Conservation (phyloP, 1,140 invertebrate genomes). For the Pachypsylla venusta region DNA sequence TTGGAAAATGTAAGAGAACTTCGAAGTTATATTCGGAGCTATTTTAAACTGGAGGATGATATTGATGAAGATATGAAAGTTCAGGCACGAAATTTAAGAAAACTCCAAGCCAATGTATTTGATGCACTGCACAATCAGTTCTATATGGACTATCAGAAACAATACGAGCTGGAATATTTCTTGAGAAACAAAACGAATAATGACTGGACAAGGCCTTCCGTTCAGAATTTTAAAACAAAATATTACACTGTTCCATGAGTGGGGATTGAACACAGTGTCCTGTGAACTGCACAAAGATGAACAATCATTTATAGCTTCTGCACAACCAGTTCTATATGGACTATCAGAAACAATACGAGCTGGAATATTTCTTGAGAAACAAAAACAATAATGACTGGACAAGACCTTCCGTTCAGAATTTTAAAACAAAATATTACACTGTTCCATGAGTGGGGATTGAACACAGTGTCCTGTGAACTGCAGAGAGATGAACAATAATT, state of each 20-base stretch:
- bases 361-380: neutral
- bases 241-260: too few relatives aligned
- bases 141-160: neutral
- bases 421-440: neutral
- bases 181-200: neutral
- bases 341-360: neutral
- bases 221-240: neutral
- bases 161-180: neutral
- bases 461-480: too few relatives aligned
- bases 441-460: too few relatives aligned
- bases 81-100: neutral
- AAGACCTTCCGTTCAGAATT: neutral
- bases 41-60: neutral
- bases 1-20: neutral
- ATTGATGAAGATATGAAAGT: neutral
- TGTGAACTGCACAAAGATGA: too few relatives aligned
- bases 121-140: neutral
- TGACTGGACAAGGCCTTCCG: neutral
- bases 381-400: neutral
- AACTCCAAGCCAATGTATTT: conserved; percentile 6
- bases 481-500: too few relatives aligned
- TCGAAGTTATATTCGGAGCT: neutral
- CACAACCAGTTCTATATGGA: neutral
- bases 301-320: too few relatives aligned
- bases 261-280: too few relatives aligned